Percentiles rank a stretch among this genome's conserved stretches.
Evolutionary conservation across 2,888 invertebrate genomes (phyloP).

Genomic region (Apocheima hispidaria): DNA sequence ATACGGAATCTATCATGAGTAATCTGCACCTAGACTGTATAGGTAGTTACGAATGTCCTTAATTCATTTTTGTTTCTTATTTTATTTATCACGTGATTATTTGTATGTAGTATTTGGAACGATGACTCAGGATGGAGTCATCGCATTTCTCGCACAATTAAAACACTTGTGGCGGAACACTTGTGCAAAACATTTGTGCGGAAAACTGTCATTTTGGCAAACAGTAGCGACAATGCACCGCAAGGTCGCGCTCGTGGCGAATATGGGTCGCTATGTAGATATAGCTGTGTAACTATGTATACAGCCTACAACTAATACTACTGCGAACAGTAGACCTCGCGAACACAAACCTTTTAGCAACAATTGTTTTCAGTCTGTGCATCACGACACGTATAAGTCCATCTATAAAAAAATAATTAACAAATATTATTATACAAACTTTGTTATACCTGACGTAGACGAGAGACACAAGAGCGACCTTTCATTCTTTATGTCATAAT

Average conservation of each 20-base stretch:
- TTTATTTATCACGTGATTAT: not conserved
- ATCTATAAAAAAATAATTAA: too few species aligned
- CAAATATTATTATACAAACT: too few species aligned
- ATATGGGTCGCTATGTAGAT: conserved; percentile 23
- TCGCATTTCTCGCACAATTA: not conserved
- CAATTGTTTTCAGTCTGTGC: too few species aligned
- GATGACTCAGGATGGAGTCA: conserved; percentile 21
- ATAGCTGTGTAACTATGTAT: not conserved
- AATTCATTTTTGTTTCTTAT: conserved; percentile 1
- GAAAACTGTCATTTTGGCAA: conserved; percentile 19
- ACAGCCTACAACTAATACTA: not conserved
- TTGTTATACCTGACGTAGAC: too few species aligned
- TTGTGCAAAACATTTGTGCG: too few species aligned
- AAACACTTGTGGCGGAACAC: too few species aligned
- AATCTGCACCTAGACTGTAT: not conserved
- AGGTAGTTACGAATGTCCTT: not conserved
- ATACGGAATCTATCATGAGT: too few species aligned
- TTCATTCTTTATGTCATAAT: too few species aligned
- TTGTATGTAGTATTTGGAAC: not conserved
- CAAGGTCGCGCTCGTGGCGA: conserved; percentile 14
- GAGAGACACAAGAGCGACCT: too few species aligned
- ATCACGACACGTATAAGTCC: too few species aligned
- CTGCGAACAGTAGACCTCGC: too few species aligned
- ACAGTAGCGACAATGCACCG: conserved; percentile 9
- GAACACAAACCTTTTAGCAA: too few species aligned